Conservation (phyloP, 2,888 invertebrate genomes). For the Conus canariensis region DNA sequence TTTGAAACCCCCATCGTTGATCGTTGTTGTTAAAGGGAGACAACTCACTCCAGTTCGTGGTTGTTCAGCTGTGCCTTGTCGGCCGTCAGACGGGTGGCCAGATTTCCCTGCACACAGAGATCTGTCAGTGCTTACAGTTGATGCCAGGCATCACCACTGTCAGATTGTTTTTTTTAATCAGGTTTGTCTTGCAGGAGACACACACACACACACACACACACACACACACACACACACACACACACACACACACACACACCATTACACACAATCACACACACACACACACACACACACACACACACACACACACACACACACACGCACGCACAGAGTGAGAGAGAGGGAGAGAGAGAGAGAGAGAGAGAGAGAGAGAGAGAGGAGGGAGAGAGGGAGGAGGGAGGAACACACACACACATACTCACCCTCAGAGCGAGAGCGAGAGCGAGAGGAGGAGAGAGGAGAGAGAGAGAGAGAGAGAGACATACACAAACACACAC, state of each 20-base stretch:
- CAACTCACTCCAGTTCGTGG: conserved; percentile 28
- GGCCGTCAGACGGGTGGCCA: conserved; percentile 9
- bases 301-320: conserved; percentile 22
- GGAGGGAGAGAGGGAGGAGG: no score
- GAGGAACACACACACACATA: conserved; percentile 1
- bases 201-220: conserved; percentile 18
- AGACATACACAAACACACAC: conserved; percentile 16
- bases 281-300: neutral
- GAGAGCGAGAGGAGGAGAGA: no score
- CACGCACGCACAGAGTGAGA: conserved; percentile 8
- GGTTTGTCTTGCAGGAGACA: neutral
- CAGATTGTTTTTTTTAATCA: no score
- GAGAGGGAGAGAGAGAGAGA: no score
- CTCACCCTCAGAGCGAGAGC: no score
- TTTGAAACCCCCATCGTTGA: no score
- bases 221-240: conserved; percentile 20
- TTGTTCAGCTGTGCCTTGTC: conserved; percentile 28
- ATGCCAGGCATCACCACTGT: no score
- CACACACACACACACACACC: no score
- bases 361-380: no score
- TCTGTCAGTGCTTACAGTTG: neutral
- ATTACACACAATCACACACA: conserved; percentile 26
- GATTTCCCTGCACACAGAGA: neutral
- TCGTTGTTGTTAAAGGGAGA: no score
- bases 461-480: neutral